A percentile compares a stretch with the other conserved stretches of the same genome.
Conservation (phyloP, 2,888 invertebrate genomes). For the Trachelus iudaicus region DNA sequence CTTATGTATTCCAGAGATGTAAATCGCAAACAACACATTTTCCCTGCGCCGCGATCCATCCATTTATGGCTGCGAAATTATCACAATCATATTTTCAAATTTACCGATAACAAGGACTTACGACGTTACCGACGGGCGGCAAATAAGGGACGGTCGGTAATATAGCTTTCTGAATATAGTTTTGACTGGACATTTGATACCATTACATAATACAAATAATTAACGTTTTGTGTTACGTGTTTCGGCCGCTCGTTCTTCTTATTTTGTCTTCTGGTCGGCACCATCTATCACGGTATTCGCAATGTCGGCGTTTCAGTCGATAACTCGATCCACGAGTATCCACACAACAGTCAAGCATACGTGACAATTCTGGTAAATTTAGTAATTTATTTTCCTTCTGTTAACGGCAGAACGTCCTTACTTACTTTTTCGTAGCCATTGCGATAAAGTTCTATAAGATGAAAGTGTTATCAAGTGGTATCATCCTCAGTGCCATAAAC, state of each 20-base stretch:
- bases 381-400: neutral
- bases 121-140: neutral
- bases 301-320: neutral
- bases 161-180: neutral
- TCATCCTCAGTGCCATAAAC: neutral
- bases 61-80: neutral
- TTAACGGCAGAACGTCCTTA: neutral
- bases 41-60: neutral
- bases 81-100: neutral
- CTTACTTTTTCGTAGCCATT: neutral
- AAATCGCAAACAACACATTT: neutral
- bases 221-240: neutral
- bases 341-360: neutral
- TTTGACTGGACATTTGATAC: neutral
- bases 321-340: neutral
- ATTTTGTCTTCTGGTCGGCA: neutral
- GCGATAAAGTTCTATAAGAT: neutral
- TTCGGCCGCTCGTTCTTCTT: neutral
- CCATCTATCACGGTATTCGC: neutral
- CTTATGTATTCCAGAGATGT: neutral
- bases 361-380: neutral
- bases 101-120: neutral
- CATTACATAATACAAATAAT: neutral
- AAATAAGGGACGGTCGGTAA: neutral
- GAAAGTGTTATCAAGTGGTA: neutral